phyloP scores from a whole-genome alignment of 2,113 vertebrate species.

The Ceyx melanurus region DNA sequence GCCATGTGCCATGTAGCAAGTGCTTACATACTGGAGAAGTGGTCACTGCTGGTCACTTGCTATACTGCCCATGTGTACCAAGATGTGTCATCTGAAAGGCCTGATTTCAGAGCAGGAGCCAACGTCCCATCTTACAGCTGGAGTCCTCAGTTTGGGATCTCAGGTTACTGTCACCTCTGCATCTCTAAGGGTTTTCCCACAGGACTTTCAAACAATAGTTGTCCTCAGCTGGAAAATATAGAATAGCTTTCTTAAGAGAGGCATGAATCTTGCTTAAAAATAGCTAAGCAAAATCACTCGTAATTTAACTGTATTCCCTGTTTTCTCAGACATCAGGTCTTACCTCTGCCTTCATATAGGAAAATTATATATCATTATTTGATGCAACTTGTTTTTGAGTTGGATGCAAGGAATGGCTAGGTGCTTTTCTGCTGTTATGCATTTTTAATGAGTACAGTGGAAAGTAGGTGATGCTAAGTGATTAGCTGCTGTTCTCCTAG shows the following conservation, averaged over 20 bases:
- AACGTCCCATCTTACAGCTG: background rate
- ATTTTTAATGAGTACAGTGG: background rate
- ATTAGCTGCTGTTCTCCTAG: background rate
- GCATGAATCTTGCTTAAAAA: background rate
- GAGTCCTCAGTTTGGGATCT: background rate
- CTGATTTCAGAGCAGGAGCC: background rate
- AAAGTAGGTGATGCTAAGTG: background rate
- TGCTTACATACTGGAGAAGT: background rate
- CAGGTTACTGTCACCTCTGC: background rate
- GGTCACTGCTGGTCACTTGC: background rate
- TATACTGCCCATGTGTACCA: rapidly evolving
- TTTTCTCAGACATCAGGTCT: background rate
- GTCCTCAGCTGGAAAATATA: background rate
- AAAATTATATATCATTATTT: background rate
- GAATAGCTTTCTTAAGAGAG: background rate
- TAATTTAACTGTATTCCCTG: background rate
- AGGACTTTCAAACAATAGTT: background rate
- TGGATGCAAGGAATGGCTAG: background rate
- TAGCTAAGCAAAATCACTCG: background rate
- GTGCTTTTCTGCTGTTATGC: background rate
- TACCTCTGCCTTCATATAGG: background rate
- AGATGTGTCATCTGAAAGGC: background rate
- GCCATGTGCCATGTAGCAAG: rapidly evolving
- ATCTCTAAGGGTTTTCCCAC: background rate
- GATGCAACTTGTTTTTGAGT: background rate